phyloP scores from a whole-genome alignment of 1,140 invertebrate genomes.

The Pissodes strobi region DNA sequence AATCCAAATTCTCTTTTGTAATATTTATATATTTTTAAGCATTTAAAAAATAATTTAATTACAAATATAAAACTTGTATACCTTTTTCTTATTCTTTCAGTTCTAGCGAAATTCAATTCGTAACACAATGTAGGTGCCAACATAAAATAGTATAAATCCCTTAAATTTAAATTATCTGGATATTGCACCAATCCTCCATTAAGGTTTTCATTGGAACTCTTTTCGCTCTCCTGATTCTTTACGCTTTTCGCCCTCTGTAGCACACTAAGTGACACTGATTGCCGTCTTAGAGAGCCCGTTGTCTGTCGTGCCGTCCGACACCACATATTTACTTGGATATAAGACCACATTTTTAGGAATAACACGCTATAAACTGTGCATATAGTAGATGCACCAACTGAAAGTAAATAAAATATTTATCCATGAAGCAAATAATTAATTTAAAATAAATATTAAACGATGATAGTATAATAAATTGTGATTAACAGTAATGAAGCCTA shows the following conservation, averaged over 20 bases:
- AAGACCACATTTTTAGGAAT: constrained; percentile 96
- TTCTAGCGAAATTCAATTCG: constrained; percentile 96
- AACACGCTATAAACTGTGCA: constrained; percentile 86
- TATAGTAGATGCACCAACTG: constrained; percentile 85
- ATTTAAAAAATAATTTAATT: too few relatives aligned
- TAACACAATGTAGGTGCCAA: constrained; percentile 96
- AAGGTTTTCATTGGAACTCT: constrained; percentile 48
- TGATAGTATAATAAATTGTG: too few relatives aligned
- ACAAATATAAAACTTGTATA: neutral
- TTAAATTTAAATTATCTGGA: constrained; percentile 88
- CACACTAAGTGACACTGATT: constrained; percentile 65
- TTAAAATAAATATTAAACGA: too few relatives aligned
- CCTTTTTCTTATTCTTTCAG: constrained; percentile 76
- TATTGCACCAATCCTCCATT: constrained; percentile 70
- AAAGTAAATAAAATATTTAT: too few relatives aligned
- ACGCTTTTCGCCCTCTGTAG: constrained; percentile 15
- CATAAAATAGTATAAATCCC: constrained; percentile 93
- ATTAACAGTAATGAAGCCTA: too few relatives aligned
- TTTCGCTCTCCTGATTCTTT: constrained; percentile 37
- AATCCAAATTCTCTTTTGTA: too few relatives aligned
- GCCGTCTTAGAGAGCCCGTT: constrained; percentile 62
- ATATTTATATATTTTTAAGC: too few relatives aligned
- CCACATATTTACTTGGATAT: constrained; percentile 95
- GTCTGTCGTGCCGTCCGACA: constrained; percentile 57
- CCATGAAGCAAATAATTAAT: too few relatives aligned